A percentile compares a stretch with the other conserved stretches of the same genome.
Evolutionary conservation across 2,797 vertebrate genomes (phyloP).

Genomic region (Macropus fuliginosus): DNA sequence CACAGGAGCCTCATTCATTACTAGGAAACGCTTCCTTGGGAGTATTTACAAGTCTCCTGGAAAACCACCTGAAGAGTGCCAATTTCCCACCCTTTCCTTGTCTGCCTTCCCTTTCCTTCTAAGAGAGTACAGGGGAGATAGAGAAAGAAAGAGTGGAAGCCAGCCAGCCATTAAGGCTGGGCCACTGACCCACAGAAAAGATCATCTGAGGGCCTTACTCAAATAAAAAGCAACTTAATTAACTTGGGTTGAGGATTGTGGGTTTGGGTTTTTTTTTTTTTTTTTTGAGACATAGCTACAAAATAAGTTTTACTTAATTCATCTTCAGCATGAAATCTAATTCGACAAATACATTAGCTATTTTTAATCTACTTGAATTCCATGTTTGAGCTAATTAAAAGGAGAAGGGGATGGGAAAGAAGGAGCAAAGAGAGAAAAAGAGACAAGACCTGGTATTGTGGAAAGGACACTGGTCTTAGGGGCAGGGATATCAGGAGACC

Average conservation of each 20-base stretch:
- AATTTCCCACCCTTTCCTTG: neutral
- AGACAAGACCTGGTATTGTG: neutral
- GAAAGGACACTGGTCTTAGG: neutral
- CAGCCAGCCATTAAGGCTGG: neutral
- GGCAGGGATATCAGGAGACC: neutral
- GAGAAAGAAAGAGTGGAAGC: neutral
- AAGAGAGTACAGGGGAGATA: neutral
- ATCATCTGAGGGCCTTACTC: neutral
- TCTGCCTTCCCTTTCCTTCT: conserved; percentile 9
- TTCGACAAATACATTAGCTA: neutral
- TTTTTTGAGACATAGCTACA: neutral
- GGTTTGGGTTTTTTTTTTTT: neutral
- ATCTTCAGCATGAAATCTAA: neutral
- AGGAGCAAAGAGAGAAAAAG: neutral
- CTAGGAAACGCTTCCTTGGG: conserved; percentile 49
- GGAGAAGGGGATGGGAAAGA: neutral
- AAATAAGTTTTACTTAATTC: neutral
- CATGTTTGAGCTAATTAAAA: neutral
- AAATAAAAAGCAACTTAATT: neutral
- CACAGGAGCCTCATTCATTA: conserved; percentile 38
- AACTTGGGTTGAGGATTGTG: neutral
- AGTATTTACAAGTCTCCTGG: conserved; percentile 50
- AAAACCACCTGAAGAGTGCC: conserved; percentile 34
- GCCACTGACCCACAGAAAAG: neutral
- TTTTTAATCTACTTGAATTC: neutral